Conservation (phyloP, 2,888 invertebrate species). For the Fabriciana adippe region DNA sequence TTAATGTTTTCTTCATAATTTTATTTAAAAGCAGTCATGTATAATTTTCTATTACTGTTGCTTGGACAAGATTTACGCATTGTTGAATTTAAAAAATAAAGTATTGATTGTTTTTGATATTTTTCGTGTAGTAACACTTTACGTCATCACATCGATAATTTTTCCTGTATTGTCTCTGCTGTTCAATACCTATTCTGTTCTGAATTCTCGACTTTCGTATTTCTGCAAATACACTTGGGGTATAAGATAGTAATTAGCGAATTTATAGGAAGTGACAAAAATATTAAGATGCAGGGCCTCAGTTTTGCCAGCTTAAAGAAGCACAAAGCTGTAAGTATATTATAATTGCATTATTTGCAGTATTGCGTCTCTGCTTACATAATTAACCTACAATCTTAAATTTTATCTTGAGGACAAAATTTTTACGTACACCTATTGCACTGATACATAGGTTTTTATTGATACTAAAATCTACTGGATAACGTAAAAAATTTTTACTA, state of each 20-base stretch:
- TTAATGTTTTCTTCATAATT: background rate
- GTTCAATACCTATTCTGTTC: background rate
- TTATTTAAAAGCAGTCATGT: background rate
- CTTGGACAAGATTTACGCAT: no score
- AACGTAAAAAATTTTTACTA: no score
- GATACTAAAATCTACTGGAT: no score
- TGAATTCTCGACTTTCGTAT: background rate
- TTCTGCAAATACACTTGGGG: background rate
- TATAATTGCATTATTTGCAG: slow-evolving; percentile 30
- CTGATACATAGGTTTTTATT: background rate
- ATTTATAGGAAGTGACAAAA: slow-evolving; percentile 7
- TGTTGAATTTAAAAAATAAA: no score
- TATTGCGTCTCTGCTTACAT: slow-evolving; percentile 61
- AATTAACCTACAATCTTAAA: slow-evolving; percentile 65
- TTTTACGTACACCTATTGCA: background rate
- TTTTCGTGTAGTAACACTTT: no score
- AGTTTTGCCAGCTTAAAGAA: slow-evolving; percentile 86
- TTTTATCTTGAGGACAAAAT: slow-evolving; percentile 19
- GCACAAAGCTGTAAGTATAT: slow-evolving; percentile 88
- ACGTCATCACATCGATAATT: no score
- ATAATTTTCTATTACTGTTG: no score
- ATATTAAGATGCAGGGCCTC: slow-evolving; percentile 86
- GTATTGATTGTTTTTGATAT: no score
- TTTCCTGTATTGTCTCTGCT: no score
- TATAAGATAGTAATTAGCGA: background rate